Base-by-base conservation (phyloP, 2,888 invertebrate genomes). In the Auanema sp. region DNA sequence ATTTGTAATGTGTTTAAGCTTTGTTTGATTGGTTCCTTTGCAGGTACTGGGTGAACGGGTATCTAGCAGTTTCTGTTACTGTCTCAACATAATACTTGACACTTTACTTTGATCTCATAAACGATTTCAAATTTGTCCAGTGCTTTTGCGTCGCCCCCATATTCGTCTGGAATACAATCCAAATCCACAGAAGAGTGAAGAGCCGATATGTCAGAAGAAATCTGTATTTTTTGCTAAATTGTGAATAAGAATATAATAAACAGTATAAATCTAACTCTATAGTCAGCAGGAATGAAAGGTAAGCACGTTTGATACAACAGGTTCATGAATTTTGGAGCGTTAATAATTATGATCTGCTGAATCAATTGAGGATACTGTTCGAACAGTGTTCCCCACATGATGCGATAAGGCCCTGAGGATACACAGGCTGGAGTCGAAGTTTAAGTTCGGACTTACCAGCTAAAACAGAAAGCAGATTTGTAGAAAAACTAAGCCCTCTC, bases 331-430 rank as follows among this genome's bases (percentile, higher is more conserved):
- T 69, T 75, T 5, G 82, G 80, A 51, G 78, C 77, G 64, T 82
- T 81, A 12, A 82, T 66, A 54, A 81, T 71, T 12, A 82, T 58
- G 24, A 82, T 78, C 42, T 78, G 70, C 43, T 72, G 75, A 24
- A 81, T 70, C 47, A 75, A 69, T 52, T 81, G 76, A 6, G 78
- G 81, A 55, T 83, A 82, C 55, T 81, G 81, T 54, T 81, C 82
- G 64, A 80, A 75, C 5, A 82, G 65, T 8, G 80, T 81, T 23
- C 81, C 82, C 82, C 82, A 82, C 71, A 83, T 72, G 43, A 83
- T 79, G 18, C 81, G 76, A 55, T 79, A 82, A 0, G 82, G 78
- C n/a, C n/a, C n/a, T n/a, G n/a, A n/a, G n/a, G n/a, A n/a, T n/a
- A 33, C 33, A 56, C 23, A 56, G n/a, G n/a, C 33, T 42, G 24